phyloP scores from a whole-genome alignment of 2,797 vertebrate species.

The Pseudotriccus pelzelni region DNA sequence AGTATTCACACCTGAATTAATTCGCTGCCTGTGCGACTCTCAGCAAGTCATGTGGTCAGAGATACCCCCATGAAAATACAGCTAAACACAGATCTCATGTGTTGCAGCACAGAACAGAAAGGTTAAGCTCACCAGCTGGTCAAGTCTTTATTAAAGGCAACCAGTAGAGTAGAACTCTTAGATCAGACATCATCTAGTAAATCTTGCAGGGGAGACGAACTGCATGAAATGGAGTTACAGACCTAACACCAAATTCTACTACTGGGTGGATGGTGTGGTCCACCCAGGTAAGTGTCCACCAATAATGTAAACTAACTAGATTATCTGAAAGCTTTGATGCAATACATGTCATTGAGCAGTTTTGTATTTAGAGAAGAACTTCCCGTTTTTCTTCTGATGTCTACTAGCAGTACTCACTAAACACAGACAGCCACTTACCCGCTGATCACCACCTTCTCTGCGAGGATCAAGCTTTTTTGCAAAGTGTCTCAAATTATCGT shows the following conservation, averaged over 20 bases:
- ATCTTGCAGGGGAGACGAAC: not conserved
- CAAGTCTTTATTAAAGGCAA: not conserved
- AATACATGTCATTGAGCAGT: constrained; percentile 52
- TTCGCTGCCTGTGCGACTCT: not conserved
- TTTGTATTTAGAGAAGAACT: not conserved
- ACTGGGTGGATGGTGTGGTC: not conserved
- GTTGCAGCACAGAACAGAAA: not conserved
- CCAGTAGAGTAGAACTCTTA: not conserved
- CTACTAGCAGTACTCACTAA: not conserved
- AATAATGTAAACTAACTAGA: not conserved
- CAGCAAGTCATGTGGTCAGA: not conserved
- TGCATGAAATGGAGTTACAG: not conserved
- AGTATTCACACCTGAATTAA: not conserved
- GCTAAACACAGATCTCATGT: not conserved
- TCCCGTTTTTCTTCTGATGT: fast-evolving
- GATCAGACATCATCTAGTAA: not conserved
- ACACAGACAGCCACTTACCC: constrained; percentile 83
- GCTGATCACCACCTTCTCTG: constrained; percentile 94
- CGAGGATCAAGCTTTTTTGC: constrained; percentile 97
- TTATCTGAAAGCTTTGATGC: constrained; percentile 35
- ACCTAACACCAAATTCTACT: not conserved
- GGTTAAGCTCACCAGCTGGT: not conserved
- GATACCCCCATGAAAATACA: not conserved
- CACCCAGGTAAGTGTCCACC: not conserved
- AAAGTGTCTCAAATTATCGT: constrained; percentile 97